These are phyloP conservation scores for Dusona sp. DNA, from an alignment of 2,888 invertebrate species.

Conservation along the genomic window DNA sequence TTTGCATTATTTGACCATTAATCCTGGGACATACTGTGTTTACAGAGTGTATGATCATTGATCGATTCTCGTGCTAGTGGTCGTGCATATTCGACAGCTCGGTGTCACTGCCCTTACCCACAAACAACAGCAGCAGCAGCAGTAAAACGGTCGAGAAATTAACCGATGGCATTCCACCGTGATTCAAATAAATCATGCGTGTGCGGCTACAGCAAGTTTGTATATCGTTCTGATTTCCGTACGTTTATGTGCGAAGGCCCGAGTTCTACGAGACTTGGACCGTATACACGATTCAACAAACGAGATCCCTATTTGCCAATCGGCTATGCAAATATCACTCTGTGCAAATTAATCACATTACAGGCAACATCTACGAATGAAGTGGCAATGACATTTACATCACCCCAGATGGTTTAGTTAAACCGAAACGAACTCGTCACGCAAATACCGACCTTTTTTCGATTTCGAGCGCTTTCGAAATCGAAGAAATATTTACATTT, in stretches of 20 bases:
- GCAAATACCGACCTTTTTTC: not conserved
- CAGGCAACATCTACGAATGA: conserved; percentile 32
- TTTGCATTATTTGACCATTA: not conserved
- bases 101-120: conserved; percentile 46
- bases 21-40: not conserved
- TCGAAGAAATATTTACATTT: too few relatives aligned
- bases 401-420: not conserved
- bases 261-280: not conserved
- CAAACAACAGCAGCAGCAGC: not conserved
- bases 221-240: conserved; percentile 32
- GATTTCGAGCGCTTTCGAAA: not conserved
- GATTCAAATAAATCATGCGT: conserved; percentile 60
- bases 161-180: conserved; percentile 51
- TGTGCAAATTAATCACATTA: conserved; percentile 53
- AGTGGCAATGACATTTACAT: conserved; percentile 59
- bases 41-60: conserved; percentile 66
- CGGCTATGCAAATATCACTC: conserved; percentile 48
- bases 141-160: conserved; percentile 26
- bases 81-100: conserved; percentile 47
- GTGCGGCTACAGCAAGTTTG: conserved; percentile 17
- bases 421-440: not conserved
- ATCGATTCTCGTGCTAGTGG: conserved; percentile 47
- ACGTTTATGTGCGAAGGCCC: not conserved
- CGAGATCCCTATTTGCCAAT: conserved; percentile 46
- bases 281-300: not conserved